Evolutionary conservation across 2,888 invertebrate species (phyloP).

Genomic region (Drosophila phalerata): DNA sequence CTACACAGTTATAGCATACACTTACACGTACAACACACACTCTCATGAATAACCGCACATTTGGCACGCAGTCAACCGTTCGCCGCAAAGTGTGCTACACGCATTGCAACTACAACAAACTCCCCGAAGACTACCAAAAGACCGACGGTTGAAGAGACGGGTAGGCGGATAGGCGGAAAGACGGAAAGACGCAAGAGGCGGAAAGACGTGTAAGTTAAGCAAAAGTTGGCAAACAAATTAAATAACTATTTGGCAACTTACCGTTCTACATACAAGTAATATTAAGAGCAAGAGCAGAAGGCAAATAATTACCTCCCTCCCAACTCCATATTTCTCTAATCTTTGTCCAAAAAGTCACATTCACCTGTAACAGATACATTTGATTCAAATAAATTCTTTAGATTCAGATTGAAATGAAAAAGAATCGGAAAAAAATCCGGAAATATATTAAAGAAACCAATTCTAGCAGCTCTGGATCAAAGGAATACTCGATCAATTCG

Average conservation of each 20-base stretch:
- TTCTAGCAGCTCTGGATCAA: too few relatives aligned
- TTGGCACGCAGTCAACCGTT: conserved; percentile 40
- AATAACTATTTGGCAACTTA: conserved; percentile 41
- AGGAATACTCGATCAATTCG: too few relatives aligned
- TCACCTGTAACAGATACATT: too few relatives aligned
- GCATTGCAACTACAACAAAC: conserved; percentile 19
- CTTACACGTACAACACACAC: conserved; percentile 9
- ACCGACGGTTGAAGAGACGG: background rate
- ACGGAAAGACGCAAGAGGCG: background rate
- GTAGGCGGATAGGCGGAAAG: background rate
- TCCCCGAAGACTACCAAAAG: conserved; percentile 1
- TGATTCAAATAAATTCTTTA: too few relatives aligned
- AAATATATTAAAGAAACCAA: too few relatives aligned
- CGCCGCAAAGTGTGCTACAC: conserved; percentile 43
- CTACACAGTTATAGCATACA: conserved; percentile 5
- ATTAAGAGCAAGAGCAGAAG: conserved; percentile 5
- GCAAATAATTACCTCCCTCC: conserved; percentile 6
- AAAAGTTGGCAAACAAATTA: conserved; percentile 51
- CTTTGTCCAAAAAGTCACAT: background rate
- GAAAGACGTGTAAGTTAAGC: conserved; percentile 28
- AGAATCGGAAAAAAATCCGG: too few relatives aligned
- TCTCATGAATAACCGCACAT: conserved; percentile 36
- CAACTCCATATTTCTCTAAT: too few relatives aligned
- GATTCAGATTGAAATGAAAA: too few relatives aligned
- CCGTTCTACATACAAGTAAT: conserved; percentile 2